Conservation (phyloP, 23 tunicate genomes). For the Halocynthia roretzi region DNA sequence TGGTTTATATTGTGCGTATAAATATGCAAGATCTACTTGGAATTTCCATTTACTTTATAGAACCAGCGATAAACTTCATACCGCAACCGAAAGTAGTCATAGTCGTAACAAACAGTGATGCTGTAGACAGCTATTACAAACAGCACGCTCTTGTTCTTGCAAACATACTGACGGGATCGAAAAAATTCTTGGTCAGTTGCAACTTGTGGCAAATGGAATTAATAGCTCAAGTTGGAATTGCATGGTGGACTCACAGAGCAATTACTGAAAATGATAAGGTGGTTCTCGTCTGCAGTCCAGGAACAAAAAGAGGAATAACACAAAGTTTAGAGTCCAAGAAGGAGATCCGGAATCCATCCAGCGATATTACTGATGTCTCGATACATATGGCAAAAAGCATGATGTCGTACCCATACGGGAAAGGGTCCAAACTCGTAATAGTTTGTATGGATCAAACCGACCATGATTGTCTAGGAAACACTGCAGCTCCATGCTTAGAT, state of each 20-base stretch:
- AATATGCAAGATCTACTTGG: too few relatives aligned
- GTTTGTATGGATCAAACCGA: slow-evolving; percentile 2
- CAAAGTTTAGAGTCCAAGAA: background rate
- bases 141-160: slow-evolving; percentile 4
- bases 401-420: background rate
- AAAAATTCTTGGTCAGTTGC: slow-evolving; percentile 5
- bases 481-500: background rate
- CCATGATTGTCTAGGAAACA: slow-evolving; percentile 7
- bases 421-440: background rate
- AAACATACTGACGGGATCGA: background rate
- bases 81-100: background rate
- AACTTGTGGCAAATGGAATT: slow-evolving; percentile 13
- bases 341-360: background rate
- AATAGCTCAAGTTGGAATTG: slow-evolving; percentile 6
- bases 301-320: background rate
- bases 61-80: too few relatives aligned
- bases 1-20: too few relatives aligned
- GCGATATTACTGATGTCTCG: background rate
- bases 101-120: background rate
- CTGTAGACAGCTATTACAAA: slow-evolving; percentile 7
- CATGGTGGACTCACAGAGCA: slow-evolving; percentile 16
- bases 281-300: slow-evolving; percentile 10
- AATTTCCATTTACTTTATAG: too few relatives aligned
- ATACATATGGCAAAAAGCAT: slow-evolving; percentile 1
- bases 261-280: background rate